phyloP scores from a whole-genome alignment of 1,140 invertebrate species.

The Sinonovacula constricta region DNA sequence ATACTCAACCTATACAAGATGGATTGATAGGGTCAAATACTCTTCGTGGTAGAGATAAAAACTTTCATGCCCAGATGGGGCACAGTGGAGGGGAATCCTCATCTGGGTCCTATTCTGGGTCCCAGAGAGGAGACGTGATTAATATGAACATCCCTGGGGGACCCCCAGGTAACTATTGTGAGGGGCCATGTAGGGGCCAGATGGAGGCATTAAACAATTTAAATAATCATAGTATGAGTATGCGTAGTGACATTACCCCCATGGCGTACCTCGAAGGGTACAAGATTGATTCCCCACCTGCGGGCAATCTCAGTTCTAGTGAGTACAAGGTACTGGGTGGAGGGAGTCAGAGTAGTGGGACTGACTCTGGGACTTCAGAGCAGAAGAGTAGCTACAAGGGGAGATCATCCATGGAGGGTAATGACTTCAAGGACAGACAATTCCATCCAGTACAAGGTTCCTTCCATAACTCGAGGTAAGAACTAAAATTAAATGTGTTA shows the following conservation, averaged over 20 bases:
- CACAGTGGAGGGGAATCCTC: neutral
- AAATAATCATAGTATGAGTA: conserved; percentile 33
- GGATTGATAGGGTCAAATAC: conserved; percentile 25
- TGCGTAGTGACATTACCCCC: conserved; percentile 16
- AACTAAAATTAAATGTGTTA: too few relatives aligned
- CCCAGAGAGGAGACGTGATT: conserved; percentile 13
- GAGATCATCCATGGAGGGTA: conserved; percentile 24
- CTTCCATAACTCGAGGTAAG: neutral
- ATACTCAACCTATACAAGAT: conserved; percentile 45
- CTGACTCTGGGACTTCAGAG: conserved; percentile 22
- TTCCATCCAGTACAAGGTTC: conserved; percentile 1
- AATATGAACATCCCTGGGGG: conserved; percentile 39
- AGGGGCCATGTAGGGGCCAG: conserved; percentile 35
- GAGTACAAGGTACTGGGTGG: conserved; percentile 11
- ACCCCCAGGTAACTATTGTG: conserved; percentile 49
- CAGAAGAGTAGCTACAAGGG: conserved; percentile 7
- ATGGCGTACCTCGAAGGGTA: conserved; percentile 34
- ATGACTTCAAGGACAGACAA: conserved; percentile 23
- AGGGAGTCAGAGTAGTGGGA: conserved; percentile 29
- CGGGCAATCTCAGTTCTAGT: neutral
- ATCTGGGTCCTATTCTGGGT: neutral
- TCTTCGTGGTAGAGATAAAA: neutral
- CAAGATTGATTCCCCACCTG: conserved; percentile 35
- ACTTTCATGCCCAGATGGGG: neutral
- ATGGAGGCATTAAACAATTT: neutral